A percentile compares a stretch with the other conserved stretches of the same genome.
Conservation (phyloP, 2,888 invertebrate genomes). For the Lumbricus terrestris region DNA sequence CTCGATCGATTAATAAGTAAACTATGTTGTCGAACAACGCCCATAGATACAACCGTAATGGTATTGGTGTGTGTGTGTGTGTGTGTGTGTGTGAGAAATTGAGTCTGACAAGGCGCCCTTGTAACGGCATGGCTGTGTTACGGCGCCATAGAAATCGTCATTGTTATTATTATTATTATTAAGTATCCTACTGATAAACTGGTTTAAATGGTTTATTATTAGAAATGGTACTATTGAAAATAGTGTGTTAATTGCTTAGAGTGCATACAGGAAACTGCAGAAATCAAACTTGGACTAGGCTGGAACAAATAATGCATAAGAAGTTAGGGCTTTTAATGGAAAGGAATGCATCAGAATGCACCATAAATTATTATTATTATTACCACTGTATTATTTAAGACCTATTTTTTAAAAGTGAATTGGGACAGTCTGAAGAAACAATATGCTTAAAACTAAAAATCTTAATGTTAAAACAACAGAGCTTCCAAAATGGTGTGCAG, state of each 20-base stretch:
- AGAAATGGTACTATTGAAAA: too few relatives aligned
- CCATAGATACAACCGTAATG: background rate
- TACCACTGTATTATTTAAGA: background rate
- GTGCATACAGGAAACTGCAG: background rate
- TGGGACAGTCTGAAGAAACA: background rate
- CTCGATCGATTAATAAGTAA: background rate
- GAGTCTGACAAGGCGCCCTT: too few relatives aligned
- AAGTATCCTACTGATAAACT: too few relatives aligned
- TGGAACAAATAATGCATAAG: background rate
- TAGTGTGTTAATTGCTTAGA: background rate
- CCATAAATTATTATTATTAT: too few relatives aligned
- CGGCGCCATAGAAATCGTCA: too few relatives aligned
- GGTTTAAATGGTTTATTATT: too few relatives aligned
- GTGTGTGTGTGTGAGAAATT: background rate
- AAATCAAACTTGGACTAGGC: background rate
- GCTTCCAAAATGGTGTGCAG: background rate
- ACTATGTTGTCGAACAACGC: too few relatives aligned
- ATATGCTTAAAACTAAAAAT: too few relatives aligned
- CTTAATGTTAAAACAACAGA: background rate
- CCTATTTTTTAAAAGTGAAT: background rate
- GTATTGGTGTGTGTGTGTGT: background rate
- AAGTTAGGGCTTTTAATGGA: background rate
- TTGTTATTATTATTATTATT: too few relatives aligned
- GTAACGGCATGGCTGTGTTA: too few relatives aligned
- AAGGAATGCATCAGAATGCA: background rate